Evolutionary conservation across 2,113 vertebrate genomes (phyloP).

Genomic region (Arizona elegans): DNA sequence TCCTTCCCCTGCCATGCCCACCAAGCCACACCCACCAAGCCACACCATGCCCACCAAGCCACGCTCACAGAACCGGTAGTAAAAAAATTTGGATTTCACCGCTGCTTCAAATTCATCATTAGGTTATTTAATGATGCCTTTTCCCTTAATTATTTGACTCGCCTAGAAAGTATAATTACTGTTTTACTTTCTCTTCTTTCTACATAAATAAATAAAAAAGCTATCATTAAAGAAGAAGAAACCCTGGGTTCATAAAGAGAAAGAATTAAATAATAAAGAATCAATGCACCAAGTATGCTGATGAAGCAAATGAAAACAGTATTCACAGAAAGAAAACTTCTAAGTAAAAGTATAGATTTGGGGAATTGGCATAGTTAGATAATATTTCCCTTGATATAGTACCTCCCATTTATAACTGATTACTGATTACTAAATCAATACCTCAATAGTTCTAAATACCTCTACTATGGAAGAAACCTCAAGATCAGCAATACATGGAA

Average conservation of each 20-base stretch:
- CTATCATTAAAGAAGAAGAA: not conserved
- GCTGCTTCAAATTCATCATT: not conserved
- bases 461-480: not conserved
- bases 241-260: not conserved
- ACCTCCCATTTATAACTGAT: not conserved
- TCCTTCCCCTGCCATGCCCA: too few species aligned
- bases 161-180: not conserved
- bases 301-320: not conserved
- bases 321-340: not conserved
- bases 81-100: too few species aligned
- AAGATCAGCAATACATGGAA: not conserved
- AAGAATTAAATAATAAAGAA: not conserved
- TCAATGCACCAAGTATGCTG: not conserved
- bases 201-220: not conserved
- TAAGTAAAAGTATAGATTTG: not conserved
- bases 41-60: too few species aligned
- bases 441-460: not conserved
- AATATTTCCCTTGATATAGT: not conserved
- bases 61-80: too few species aligned
- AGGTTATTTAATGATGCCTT: not conserved
- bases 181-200: not conserved
- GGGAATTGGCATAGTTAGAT: not conserved
- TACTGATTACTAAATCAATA: not conserved
- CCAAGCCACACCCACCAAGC: too few species aligned
- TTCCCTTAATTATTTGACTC: not conserved